Conservation (phyloP, 2,113 vertebrate genomes). For the Ibidorhyncha struthersii region DNA sequence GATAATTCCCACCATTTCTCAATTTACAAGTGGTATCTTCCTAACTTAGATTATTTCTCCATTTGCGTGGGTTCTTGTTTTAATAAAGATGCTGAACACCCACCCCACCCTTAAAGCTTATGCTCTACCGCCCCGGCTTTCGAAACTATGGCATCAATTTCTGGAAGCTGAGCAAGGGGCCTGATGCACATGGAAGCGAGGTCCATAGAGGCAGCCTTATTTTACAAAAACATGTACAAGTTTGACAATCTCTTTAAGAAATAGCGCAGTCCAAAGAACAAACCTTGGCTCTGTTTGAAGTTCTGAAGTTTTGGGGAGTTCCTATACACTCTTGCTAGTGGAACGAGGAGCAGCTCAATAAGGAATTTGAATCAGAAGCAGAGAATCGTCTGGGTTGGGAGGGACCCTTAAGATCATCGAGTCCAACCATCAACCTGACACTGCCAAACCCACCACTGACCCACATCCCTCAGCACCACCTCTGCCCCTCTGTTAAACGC, state of each 20-base stretch:
- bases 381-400: no score
- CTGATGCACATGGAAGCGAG: background rate
- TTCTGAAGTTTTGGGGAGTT: background rate
- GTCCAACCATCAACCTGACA: no score
- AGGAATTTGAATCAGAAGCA: background rate
- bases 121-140: background rate
- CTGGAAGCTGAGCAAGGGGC: background rate
- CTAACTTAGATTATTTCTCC: background rate
- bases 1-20: background rate
- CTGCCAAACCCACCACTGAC: no score
- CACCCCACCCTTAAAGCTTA: background rate
- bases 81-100: background rate
- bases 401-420: no score
- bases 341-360: background rate
- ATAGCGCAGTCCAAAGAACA: background rate
- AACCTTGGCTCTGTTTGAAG: background rate
- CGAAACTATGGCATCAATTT: background rate
- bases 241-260: background rate
- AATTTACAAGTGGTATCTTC: background rate
- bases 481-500: no score
- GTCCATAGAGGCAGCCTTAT: background rate
- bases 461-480: no score
- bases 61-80: background rate
- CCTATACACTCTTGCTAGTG: background rate
- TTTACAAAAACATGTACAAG: background rate